Evolutionary conservation across 2,888 invertebrate species (phyloP).

Genomic region (Pilophorus perplexus): DNA sequence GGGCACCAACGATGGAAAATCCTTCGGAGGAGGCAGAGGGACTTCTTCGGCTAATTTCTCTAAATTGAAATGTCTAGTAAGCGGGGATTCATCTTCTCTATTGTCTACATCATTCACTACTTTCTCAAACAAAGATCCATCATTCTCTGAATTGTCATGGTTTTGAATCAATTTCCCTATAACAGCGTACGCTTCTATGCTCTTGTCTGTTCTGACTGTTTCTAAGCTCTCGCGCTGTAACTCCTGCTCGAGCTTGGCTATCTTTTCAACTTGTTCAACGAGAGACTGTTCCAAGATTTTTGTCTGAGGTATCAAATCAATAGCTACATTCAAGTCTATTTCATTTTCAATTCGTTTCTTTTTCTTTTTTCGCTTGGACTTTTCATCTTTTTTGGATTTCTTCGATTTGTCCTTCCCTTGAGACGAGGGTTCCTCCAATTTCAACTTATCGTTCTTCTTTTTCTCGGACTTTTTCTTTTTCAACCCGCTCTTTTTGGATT

Average conservation of each 20-base stretch:
- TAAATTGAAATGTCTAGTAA: constrained; percentile 44
- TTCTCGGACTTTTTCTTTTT: constrained; percentile 31
- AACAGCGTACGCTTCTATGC: no score
- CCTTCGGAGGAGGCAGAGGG: neutral
- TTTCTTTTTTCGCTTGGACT: constrained; percentile 24
- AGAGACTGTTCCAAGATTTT: constrained; percentile 27
- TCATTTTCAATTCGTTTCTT: constrained; percentile 9
- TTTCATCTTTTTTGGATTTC: constrained; percentile 24
- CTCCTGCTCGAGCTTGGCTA: constrained; percentile 15
- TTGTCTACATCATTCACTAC: neutral
- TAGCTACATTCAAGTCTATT: neutral
- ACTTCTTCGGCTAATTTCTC: constrained; percentile 38
- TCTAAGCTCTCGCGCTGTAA: no score
- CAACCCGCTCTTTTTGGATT: constrained; percentile 10
- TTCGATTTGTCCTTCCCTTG: neutral
- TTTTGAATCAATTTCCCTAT: no score
- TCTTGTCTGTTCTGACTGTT: no score
- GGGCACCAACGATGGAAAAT: constrained; percentile 1
- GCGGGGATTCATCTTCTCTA: constrained; percentile 26
- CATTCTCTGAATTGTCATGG: neutral
- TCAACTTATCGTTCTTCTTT: constrained; percentile 34
- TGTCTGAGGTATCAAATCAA: neutral
- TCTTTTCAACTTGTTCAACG: constrained; percentile 13
- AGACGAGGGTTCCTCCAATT: neutral
- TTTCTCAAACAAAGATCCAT: no score